A percentile compares a stretch with the other conserved stretches of the same genome.
Conservation (phyloP, 2,797 vertebrate species). For the Danio choprae region DNA sequence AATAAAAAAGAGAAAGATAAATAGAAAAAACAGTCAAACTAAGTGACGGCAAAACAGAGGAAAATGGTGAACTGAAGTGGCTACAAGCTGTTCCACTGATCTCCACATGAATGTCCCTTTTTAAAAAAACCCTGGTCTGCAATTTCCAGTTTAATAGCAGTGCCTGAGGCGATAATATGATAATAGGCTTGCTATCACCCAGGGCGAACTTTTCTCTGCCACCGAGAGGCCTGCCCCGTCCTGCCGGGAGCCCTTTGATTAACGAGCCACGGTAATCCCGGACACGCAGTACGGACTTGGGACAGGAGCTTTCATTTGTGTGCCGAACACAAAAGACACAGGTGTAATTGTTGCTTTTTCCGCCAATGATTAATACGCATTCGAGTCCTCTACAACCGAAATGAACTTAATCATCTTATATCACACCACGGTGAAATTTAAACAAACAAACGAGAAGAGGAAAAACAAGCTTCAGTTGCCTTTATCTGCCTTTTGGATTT, state of each 20-base stretch:
- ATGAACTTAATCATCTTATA: constrained; percentile 42
- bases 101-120: constrained; percentile 54
- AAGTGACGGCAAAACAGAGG: not conserved
- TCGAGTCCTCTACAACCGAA: constrained; percentile 10
- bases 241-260: constrained; percentile 63
- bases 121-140: constrained; percentile 53
- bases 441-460: constrained; percentile 31
- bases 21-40: not conserved
- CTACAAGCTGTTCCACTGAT: constrained; percentile 61
- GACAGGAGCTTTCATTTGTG: constrained; percentile 53
- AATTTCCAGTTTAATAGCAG: constrained; percentile 67
- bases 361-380: constrained; percentile 52
- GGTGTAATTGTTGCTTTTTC: constrained; percentile 63
- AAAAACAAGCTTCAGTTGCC: constrained; percentile 34
- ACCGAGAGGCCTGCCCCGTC: constrained; percentile 51
- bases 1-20: not conserved
- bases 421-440: constrained; percentile 18
- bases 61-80: constrained; percentile 34
- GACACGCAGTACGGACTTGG: constrained; percentile 51
- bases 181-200: constrained; percentile 63
- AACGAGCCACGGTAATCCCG: constrained; percentile 60
- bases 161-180: constrained; percentile 70
- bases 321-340: constrained; percentile 59
- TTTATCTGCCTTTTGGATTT: constrained; percentile 9
- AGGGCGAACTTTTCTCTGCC: constrained; percentile 55